These are phyloP conservation scores for Chromis chromis DNA, from an alignment of 2,797 vertebrate genomes.

Conservation along the genomic window DNA sequence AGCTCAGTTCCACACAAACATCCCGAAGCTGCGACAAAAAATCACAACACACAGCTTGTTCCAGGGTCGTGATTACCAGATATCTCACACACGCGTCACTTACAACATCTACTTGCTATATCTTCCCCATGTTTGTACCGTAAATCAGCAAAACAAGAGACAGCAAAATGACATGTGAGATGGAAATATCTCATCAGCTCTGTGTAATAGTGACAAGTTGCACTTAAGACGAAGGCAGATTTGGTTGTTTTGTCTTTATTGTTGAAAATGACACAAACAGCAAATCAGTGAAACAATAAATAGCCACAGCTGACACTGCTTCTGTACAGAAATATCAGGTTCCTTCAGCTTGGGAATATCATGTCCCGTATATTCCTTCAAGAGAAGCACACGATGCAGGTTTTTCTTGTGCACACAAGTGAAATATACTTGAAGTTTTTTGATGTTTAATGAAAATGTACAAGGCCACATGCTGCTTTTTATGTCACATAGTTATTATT, in stretches of 20 bases:
- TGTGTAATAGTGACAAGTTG: neutral
- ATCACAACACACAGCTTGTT: neutral
- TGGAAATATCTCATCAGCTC: neutral
- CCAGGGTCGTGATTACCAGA: neutral
- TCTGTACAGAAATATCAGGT: slow-evolving; percentile 26
- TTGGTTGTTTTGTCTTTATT: slow-evolving; percentile 72
- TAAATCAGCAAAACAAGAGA: neutral
- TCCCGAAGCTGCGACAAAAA: neutral
- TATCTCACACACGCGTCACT: neutral
- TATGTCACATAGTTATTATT: slow-evolving; percentile 8
- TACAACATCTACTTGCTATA: neutral
- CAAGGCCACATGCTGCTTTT: slow-evolving; percentile 12
- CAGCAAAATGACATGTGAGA: neutral
- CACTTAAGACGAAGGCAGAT: slow-evolving; percentile 1
- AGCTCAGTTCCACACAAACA: slow-evolving; percentile 5
- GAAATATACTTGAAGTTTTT: slow-evolving; percentile 15
- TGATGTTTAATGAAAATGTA: slow-evolving; percentile 2
- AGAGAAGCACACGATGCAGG: slow-evolving; percentile 18
- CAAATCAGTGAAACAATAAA: slow-evolving; percentile 77
- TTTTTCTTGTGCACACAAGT: neutral
- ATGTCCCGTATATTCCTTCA: neutral
- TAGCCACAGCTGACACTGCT: slow-evolving; percentile 63
- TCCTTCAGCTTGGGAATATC: neutral
- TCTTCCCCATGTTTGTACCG: neutral
- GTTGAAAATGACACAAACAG: slow-evolving; percentile 63